Conservation (phyloP, 2,888 invertebrate genomes). For the Ectemnius continuus region DNA sequence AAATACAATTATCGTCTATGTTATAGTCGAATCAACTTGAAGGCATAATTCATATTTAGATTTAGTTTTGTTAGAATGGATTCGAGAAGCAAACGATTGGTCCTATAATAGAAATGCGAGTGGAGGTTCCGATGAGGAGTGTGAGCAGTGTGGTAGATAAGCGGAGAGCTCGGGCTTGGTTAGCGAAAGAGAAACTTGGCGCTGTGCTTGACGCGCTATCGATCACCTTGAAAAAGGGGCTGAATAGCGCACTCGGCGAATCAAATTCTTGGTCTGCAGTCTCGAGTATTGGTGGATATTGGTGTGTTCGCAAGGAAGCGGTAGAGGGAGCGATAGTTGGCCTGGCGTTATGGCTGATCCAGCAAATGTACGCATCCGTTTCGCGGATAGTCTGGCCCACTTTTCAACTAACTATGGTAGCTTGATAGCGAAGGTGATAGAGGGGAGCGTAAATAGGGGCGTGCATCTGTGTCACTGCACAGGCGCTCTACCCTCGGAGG, state of each 20-base stretch:
- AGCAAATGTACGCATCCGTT: conserved; percentile 55
- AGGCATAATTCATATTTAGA: no score
- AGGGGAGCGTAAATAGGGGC: conserved; percentile 20
- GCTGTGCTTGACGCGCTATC: not conserved
- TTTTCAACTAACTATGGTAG: conserved; percentile 33
- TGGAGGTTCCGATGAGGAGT: no score
- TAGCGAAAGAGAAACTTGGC: not conserved
- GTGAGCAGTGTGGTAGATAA: not conserved
- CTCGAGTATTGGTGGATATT: not conserved
- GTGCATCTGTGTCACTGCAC: conserved; percentile 47
- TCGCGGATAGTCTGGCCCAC: conserved; percentile 55
- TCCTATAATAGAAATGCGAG: no score
- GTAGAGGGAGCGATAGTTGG: not conserved
- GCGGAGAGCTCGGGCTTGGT: not conserved
- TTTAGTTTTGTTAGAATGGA: no score
- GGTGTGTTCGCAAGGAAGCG: not conserved
- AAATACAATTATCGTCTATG: no score
- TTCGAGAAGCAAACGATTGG: no score
- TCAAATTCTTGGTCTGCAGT: not conserved
- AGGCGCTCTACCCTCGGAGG: conserved; percentile 33
- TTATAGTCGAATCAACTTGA: no score
- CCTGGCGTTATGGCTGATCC: conserved; percentile 36
- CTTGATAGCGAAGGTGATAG: conserved; percentile 19
- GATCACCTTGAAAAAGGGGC: conserved; percentile 2
- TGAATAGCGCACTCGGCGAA: not conserved